Conservation (phyloP, 2,888 invertebrate genomes). For the Campoplex nolae region DNA sequence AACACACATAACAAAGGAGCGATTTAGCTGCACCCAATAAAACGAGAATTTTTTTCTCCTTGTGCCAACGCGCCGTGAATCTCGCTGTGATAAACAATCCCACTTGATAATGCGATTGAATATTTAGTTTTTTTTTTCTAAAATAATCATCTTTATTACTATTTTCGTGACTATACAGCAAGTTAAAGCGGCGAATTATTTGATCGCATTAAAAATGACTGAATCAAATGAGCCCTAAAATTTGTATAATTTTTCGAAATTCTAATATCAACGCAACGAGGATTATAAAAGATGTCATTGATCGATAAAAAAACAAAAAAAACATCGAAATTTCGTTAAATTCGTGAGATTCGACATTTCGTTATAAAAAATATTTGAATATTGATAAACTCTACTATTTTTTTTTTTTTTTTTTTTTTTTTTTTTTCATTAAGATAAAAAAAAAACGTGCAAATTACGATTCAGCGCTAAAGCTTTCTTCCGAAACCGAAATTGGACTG, state of each 20-base stretch:
- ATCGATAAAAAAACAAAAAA: background rate
- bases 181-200: background rate
- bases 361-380: background rate
- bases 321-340: background rate
- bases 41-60: background rate
- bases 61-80: background rate
- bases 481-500: background rate
- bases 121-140: background rate
- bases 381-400: background rate
- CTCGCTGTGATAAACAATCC: background rate
- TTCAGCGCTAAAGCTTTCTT: background rate
- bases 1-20: conserved; percentile 32
- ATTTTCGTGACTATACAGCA: background rate
- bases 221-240: background rate
- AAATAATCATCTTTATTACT: background rate
- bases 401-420: background rate
- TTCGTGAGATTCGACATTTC: background rate
- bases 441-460: conserved; percentile 1
- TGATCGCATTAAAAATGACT: background rate
- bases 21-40: conserved; percentile 43
- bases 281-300: background rate
- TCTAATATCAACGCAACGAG: background rate
- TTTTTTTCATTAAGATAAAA: background rate
- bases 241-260: too few species aligned
- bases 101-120: background rate